Conservation (phyloP, 2,888 invertebrate genomes). For the Pycnomerus fuliginosus region DNA sequence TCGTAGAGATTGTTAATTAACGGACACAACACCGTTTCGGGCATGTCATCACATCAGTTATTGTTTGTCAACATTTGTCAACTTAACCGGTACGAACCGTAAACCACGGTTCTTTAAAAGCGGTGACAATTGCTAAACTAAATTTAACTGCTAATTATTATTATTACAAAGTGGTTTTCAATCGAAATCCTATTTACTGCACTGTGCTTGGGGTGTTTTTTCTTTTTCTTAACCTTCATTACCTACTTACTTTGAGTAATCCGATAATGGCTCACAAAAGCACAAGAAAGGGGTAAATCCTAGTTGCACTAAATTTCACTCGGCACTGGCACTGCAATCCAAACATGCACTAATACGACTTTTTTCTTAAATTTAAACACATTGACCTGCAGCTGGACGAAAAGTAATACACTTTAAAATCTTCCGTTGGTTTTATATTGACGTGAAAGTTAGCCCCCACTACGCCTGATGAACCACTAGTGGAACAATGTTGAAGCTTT, state of each 20-base stretch:
- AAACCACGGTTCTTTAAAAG: too few relatives aligned
- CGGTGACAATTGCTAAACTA: too few relatives aligned
- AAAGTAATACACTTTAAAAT: constrained; percentile 53
- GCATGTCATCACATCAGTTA: neutral
- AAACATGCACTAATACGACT: constrained; percentile 4
- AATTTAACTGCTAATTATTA: too few relatives aligned
- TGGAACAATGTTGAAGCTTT: constrained; percentile 41
- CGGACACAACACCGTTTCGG: neutral
- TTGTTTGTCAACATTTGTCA: too few relatives aligned
- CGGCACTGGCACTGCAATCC: constrained; percentile 23
- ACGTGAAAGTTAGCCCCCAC: constrained; percentile 53
- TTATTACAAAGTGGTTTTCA: too few relatives aligned
- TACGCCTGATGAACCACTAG: constrained; percentile 42
- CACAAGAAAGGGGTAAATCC: constrained; percentile 25
- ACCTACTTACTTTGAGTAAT: constrained; percentile 25
- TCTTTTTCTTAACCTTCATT: too few relatives aligned
- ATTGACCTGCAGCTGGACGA: constrained; percentile 35
- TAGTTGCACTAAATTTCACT: constrained; percentile 25
- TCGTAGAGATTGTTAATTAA: constrained; percentile 6
- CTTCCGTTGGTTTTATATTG: constrained; percentile 53
- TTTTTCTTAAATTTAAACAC: constrained; percentile 10
- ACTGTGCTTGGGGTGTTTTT: constrained; percentile 3
- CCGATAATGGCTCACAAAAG: constrained; percentile 13
- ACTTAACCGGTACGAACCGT: too few relatives aligned
- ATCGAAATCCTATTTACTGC: constrained; percentile 10